These are phyloP conservation scores for Urocolius indicus DNA, from an alignment of 2,113 vertebrate species.

Conservation along the genomic window DNA sequence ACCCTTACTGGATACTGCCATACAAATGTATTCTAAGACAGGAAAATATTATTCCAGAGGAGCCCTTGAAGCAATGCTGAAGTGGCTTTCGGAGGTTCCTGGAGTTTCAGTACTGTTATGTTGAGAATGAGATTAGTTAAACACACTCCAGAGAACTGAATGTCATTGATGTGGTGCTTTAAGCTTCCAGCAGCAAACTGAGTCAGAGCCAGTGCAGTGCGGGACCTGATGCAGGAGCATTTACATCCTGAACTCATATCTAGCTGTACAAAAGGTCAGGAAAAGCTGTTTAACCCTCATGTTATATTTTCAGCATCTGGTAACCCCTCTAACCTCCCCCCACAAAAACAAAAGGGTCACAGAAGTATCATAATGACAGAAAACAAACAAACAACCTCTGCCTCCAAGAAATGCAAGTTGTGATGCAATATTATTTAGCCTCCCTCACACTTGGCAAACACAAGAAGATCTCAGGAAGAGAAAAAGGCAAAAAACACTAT, in stretches of 20 bases:
- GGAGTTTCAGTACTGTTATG: background rate
- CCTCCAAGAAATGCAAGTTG: background rate
- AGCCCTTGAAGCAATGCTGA: background rate
- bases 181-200: background rate
- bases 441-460: background rate
- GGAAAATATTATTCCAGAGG: background rate
- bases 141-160: background rate
- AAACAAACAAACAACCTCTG: background rate
- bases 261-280: background rate
- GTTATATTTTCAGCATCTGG: background rate
- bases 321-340: background rate
- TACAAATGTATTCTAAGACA: background rate
- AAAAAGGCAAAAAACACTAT: background rate
- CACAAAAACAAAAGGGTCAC: background rate
- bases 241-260: background rate
- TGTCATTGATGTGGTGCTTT: background rate
- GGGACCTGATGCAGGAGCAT: background rate
- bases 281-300: background rate
- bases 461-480: background rate
- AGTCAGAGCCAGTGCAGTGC: rapidly evolving
- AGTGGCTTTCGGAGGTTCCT: background rate
- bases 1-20: background rate
- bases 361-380: background rate
- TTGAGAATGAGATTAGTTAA: background rate
- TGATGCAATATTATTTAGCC: background rate